Evolutionary conservation across 1,140 invertebrate species (phyloP).

Genomic region (Calycopis cecrops): DNA sequence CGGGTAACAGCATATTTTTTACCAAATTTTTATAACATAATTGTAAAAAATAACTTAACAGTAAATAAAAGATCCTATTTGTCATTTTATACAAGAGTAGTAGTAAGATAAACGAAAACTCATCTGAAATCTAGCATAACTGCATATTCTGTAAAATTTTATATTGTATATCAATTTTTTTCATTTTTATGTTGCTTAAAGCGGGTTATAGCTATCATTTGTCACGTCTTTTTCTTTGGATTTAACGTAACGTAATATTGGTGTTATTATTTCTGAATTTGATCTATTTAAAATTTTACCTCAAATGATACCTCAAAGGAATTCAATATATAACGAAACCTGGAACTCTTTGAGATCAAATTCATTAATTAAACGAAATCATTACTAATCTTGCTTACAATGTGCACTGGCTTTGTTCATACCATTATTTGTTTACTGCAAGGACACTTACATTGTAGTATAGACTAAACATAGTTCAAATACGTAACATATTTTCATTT

Average conservation of each 20-base stretch:
- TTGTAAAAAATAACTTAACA: no score
- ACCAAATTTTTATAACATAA: no score
- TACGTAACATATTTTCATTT: not conserved
- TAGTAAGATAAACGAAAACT: no score
- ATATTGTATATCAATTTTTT: conserved; percentile 10
- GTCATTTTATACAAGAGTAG: no score
- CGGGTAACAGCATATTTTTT: no score
- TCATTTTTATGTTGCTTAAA: conserved; percentile 5
- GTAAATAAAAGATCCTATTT: no score
- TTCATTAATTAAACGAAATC: conserved; percentile 1
- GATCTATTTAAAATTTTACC: not conserved
- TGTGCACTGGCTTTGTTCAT: no score
- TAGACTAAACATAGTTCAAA: not conserved
- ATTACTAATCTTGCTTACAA: no score
- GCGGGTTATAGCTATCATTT: not conserved
- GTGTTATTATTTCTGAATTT: conserved; percentile 10
- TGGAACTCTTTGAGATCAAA: conserved; percentile 20
- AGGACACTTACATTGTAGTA: not conserved
- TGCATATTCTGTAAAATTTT: not conserved
- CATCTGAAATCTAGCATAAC: no score
- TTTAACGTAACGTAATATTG: not conserved
- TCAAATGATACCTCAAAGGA: not conserved
- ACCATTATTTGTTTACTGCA: not conserved
- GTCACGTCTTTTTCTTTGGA: no score
- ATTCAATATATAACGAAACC: not conserved